A percentile compares a stretch with the other conserved stretches of the same genome.
phyloP scores from a whole-genome alignment of 2,888 invertebrate species.

The Scelioninae gen. 1 region DNA sequence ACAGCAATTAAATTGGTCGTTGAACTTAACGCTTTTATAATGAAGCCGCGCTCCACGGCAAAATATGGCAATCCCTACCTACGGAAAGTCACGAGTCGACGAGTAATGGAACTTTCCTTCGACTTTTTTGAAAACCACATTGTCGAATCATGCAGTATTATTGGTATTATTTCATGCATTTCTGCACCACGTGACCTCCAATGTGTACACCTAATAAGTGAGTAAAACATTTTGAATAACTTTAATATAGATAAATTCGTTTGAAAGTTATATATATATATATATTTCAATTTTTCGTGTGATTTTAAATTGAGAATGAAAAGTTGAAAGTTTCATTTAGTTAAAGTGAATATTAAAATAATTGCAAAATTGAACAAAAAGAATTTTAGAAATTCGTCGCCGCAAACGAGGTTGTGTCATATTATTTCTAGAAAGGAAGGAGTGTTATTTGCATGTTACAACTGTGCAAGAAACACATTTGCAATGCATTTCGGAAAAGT shows the following conservation, averaged over 20 bases:
- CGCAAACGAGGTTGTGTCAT: constrained; percentile 34
- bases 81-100: constrained; percentile 57
- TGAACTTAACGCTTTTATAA: constrained; percentile 74
- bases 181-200: constrained; percentile 13
- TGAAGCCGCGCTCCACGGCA: constrained; percentile 64
- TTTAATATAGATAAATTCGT: too few relatives aligned
- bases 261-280: too few relatives aligned
- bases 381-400: constrained; percentile 45
- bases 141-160: neutral
- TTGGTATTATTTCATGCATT: constrained; percentile 8
- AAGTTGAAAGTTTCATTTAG: constrained; percentile 5
- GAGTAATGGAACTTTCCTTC: constrained; percentile 65
- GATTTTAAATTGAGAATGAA: neutral
- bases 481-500: constrained; percentile 46
- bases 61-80: constrained; percentile 64
- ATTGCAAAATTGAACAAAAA: constrained; percentile 9
- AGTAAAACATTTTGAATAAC: too few relatives aligned
- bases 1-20: constrained; percentile 72
- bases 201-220: neutral
- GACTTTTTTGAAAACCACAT: constrained; percentile 31
- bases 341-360: constrained; percentile 29
- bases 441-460: constrained; percentile 27
- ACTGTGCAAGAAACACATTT: constrained; percentile 14
- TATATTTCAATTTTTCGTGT: too few relatives aligned
- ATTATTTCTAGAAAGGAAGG: constrained; percentile 49